Evolutionary conservation across 2,113 vertebrate species (phyloP).

Genomic region (Catharus fuscescens): DNA sequence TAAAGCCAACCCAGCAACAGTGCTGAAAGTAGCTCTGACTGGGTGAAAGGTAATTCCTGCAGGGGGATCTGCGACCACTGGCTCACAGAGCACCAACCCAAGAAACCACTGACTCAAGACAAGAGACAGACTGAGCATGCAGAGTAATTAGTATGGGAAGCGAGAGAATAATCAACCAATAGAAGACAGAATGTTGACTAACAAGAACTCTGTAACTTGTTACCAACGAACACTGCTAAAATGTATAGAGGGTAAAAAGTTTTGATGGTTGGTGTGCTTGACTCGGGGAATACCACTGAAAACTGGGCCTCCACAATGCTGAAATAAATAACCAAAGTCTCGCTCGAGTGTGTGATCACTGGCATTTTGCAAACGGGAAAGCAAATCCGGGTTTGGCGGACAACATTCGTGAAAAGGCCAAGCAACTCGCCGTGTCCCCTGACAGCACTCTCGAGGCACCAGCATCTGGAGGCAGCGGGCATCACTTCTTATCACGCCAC

Average conservation of each 20-base stretch:
- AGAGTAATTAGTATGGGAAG: not conserved
- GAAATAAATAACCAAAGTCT: not conserved
- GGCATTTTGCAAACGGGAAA: not conserved
- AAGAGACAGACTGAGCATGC: not conserved
- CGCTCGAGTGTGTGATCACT: not conserved
- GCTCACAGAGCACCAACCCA: not conserved
- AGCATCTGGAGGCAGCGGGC: fast-evolving
- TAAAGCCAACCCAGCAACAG: not conserved
- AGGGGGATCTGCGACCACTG: fast-evolving
- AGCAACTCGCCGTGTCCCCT: fast-evolving
- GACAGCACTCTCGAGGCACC: fast-evolving
- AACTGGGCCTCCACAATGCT: too few relatives aligned
- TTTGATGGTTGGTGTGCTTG: not conserved
- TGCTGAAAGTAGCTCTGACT: not conserved
- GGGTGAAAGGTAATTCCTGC: not conserved
- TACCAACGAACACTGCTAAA: not conserved
- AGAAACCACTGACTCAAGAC: not conserved
- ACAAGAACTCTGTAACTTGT: not conserved
- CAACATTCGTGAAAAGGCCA: not conserved
- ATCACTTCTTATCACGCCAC: fast-evolving
- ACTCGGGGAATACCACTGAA: not conserved
- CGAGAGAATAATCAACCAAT: fast-evolving
- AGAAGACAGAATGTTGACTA: not conserved
- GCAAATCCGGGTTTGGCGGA: not conserved
- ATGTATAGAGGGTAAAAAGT: not conserved